Evolutionary conservation across 2,888 invertebrate species (phyloP), one percentile per base, ranked within the genome.

Genomic region (Oithona nana): DNA sequence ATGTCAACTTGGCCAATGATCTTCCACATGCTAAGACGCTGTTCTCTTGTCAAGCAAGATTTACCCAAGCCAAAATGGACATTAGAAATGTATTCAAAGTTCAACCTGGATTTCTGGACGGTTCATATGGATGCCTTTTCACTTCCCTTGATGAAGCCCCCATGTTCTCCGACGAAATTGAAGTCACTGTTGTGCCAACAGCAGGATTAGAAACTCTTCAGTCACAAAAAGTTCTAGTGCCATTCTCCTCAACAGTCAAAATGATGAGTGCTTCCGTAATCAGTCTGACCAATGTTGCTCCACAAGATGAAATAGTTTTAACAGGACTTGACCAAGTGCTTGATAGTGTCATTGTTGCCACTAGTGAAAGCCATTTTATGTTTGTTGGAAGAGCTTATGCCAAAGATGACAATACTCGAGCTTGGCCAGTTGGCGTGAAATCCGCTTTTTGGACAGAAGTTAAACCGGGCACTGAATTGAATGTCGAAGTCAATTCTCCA

Each of bases 291-390:
- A 66, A 68, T 57, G 66, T 64, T 28, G 66, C 66, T n/a, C 65
- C 66, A 22, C 56, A 63, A 4, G 66, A 65, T 1, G 61, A 39
- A 52, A 30, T 80, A 51, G 68, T 71, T 26, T 70, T 80, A 58
- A 74, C 73, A 66, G 83, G 82, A 3, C 70, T 80, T 61, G 75
- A 77, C 55, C 73, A 75, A 68, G 78, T 81, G 24, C 71, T 83
- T 63, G 74, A 77, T 26, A 24, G 24, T 6, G 16, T 54, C 8
- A 26, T 24, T 3, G 3, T 54, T 6, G 54, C 16, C 3, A 26
- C 54, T 2, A 24, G 13, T 26, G 26, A 54, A 3, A 13, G 13
- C 3, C 54, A 54, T 24, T 54, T 54, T 24, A 20, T 54, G 3
- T 16, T 16, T 16, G 24, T 54, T 2, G 54, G 54, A 54, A 20